These are phyloP conservation scores for Gracilinanus agilis DNA, from an alignment of 2,113 vertebrate genomes.

Conservation along the genomic window DNA sequence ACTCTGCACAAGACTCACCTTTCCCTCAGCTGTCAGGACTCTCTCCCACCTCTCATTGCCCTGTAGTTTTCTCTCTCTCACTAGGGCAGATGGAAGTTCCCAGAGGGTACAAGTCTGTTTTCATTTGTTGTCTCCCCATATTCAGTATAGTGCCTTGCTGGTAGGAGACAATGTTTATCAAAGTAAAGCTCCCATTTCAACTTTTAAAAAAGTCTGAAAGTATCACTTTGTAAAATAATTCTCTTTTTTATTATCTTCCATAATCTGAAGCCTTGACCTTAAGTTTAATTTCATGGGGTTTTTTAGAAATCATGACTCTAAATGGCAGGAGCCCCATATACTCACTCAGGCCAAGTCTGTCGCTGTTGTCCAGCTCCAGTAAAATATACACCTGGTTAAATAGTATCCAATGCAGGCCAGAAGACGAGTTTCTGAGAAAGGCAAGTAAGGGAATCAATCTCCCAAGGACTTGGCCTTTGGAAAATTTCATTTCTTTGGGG, in stretches of 20 bases:
- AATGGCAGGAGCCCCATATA: background rate
- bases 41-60: no score
- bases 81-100: background rate
- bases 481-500: background rate
- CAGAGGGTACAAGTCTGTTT: background rate
- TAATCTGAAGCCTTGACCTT: background rate
- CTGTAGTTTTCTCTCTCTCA: background rate
- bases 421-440: background rate
- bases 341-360: background rate
- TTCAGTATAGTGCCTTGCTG: no score
- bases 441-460: background rate
- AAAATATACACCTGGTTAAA: background rate
- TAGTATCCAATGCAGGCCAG: background rate
- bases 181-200: no score
- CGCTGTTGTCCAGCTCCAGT: background rate
- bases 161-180: no score
- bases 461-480: background rate
- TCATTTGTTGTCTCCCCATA: no score
- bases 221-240: background rate
- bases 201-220: background rate
- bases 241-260: background rate
- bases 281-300: background rate
- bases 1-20: no score
- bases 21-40: background rate
- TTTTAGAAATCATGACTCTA: background rate